Conservation (phyloP, 1,140 invertebrate genomes). For the Halesus radiatus region DNA sequence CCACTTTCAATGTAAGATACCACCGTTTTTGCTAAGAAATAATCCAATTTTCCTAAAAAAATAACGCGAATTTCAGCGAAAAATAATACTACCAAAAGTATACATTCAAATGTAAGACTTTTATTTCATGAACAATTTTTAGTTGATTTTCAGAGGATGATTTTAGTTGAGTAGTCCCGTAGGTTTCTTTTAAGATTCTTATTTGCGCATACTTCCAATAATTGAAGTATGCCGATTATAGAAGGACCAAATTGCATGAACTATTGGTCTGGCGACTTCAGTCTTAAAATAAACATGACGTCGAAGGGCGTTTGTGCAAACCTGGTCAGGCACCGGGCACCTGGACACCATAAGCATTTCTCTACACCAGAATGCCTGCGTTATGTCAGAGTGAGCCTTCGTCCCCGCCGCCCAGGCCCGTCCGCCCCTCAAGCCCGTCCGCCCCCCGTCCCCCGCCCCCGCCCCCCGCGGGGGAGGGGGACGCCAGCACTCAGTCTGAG, state of each 20-base stretch:
- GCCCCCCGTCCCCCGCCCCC: not conserved
- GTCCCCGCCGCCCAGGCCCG: not conserved
- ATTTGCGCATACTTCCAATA: not conserved
- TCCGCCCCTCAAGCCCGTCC: not conserved
- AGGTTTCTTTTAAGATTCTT: slow-evolving; percentile 2
- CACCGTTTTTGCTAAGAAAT: too few relatives aligned
- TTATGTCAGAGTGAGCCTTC: slow-evolving; percentile 36
- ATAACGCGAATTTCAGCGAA: too few relatives aligned
- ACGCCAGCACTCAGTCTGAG: slow-evolving; percentile 45
- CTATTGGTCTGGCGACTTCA: not conserved
- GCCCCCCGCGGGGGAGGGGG: slow-evolving; percentile 22
- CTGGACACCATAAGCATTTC: slow-evolving; percentile 43
- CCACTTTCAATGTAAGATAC: too few relatives aligned
- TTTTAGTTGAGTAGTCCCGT: not conserved
- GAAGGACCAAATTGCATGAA: not conserved
- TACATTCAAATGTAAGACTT: too few relatives aligned
- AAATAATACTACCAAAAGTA: too few relatives aligned
- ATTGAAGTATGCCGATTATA: not conserved
- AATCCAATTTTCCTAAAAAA: too few relatives aligned
- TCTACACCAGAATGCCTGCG: slow-evolving; percentile 34
- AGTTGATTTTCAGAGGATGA: not conserved
- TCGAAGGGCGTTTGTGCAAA: slow-evolving; percentile 26
- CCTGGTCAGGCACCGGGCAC: not conserved
- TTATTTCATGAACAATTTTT: too few relatives aligned
- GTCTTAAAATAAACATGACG: not conserved